Evolutionary conservation across 2,113 vertebrate genomes (phyloP).

Genomic region (Apteryx mantelli): DNA sequence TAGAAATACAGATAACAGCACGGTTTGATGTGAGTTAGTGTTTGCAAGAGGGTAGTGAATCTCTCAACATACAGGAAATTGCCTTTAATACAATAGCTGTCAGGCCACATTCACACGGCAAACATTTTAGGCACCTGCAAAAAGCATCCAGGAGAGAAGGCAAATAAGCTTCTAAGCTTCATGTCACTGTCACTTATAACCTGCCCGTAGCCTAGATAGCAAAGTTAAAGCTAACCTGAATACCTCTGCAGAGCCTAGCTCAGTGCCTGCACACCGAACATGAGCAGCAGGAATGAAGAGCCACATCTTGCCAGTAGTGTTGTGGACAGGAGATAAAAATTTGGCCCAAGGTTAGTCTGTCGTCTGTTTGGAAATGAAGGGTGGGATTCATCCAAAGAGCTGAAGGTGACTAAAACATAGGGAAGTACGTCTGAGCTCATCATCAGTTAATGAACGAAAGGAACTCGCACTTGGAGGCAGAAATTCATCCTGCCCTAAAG

Average conservation of each 20-base stretch:
- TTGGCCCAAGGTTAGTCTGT: neutral
- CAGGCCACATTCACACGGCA: neutral
- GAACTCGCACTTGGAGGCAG: neutral
- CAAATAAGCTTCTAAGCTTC: conserved; percentile 7
- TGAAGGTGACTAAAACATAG: neutral
- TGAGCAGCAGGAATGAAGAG: neutral
- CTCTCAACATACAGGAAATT: neutral
- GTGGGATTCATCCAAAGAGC: neutral
- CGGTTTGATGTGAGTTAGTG: neutral
- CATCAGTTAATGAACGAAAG: neutral
- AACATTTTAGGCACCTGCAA: neutral
- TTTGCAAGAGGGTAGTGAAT: neutral
- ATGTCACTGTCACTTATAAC: neutral
- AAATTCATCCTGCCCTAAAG: neutral
- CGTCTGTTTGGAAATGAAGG: neutral
- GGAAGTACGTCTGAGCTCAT: neutral
- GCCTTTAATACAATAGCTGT: neutral
- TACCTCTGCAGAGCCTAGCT: neutral
- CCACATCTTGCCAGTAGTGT: neutral
- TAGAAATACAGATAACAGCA: neutral
- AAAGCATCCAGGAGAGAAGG: conserved; percentile 5
- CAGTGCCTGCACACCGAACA: neutral
- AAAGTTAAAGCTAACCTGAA: neutral
- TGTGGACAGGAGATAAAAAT: neutral
- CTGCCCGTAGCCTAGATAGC: neutral